A percentile compares a stretch with the other conserved stretches of the same genome.
phyloP scores from a whole-genome alignment of 1,140 invertebrate species.

The Chrysopa pallens region DNA sequence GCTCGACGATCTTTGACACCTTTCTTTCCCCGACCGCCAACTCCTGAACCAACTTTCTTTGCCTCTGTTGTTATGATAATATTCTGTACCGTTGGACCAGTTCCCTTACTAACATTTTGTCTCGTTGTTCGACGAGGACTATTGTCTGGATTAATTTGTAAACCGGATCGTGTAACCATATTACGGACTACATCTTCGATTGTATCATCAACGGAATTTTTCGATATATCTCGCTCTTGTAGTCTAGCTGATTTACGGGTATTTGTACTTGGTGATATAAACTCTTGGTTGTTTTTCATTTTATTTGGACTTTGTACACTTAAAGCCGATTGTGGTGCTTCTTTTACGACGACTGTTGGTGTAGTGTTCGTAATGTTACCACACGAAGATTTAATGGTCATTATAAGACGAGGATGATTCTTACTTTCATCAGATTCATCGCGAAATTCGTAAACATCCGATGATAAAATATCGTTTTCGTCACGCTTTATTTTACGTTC shows the following conservation, averaged over 20 bases:
- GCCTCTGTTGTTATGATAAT: conserved; percentile 8
- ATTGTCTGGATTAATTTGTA: conserved; percentile 14
- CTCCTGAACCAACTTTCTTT: conserved; percentile 20
- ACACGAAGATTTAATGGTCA: conserved; percentile 59
- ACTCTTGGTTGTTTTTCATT: conserved; percentile 39
- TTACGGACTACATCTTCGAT: conserved; percentile 72
- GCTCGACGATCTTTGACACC: conserved; percentile 35
- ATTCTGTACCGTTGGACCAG: conserved; percentile 13
- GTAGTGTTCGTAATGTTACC: conserved; percentile 17
- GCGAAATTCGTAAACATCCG: conserved; percentile 67
- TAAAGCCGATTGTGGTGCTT: conserved; percentile 15
- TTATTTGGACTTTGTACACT: conserved; percentile 4
- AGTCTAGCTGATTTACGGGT: conserved; percentile 63
- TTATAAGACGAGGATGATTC: conserved; percentile 48
- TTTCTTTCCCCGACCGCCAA: conserved; percentile 38
- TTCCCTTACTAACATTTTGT: conserved; percentile 19
- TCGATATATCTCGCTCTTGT: conserved; percentile 50
- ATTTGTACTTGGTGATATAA: conserved; percentile 35
- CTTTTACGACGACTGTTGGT: conserved; percentile 29
- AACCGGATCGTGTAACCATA: conserved; percentile 15
- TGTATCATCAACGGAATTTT: conserved; percentile 63
- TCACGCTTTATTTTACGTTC: conserved; percentile 35
- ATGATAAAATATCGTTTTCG: conserved; percentile 22
- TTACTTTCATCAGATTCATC: conserved; percentile 60
- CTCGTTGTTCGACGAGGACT: conserved; percentile 21